Percentiles rank a stretch among this genome's conserved stretches.
Conservation (phyloP, 2,113 vertebrate species). For the Pseudonaja textilis region DNA sequence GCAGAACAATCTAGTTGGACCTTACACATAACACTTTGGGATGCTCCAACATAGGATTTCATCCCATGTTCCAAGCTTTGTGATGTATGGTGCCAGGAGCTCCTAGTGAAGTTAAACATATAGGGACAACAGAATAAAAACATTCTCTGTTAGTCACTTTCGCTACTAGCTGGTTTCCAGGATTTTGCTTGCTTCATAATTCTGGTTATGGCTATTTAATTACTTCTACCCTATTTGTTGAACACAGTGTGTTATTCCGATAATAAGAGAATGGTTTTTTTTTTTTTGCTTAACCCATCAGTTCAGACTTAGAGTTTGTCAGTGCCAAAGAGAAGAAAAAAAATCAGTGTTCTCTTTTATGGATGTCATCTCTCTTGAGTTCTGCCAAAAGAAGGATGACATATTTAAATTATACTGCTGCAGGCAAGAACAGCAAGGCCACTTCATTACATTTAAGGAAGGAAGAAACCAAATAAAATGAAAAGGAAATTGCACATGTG, state of each 20-base stretch:
- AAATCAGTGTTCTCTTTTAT: slow-evolving; percentile 51
- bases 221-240: slow-evolving; percentile 2
- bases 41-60: neutral
- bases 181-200: neutral
- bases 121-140: neutral
- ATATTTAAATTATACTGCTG: slow-evolving; percentile 59
- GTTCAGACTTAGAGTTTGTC: slow-evolving; percentile 41
- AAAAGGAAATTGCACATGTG: neutral
- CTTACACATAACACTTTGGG: neutral
- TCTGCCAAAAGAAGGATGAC: slow-evolving; percentile 55
- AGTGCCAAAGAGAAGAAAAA: slow-evolving; percentile 45
- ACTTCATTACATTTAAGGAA: slow-evolving; percentile 35
- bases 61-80: neutral
- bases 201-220: neutral
- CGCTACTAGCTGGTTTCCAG: neutral
- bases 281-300: slow-evolving; percentile 35
- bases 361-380: slow-evolving; percentile 50
- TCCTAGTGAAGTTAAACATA: neutral
- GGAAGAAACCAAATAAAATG: neutral
- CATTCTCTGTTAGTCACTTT: neutral
- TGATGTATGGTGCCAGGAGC: neutral
- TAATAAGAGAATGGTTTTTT: slow-evolving; percentile 33
- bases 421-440: slow-evolving; percentile 56
- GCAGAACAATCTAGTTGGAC: neutral
- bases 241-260: slow-evolving; percentile 24